Conservation (phyloP, 1,140 invertebrate species). For the Drosophila navojoa region DNA sequence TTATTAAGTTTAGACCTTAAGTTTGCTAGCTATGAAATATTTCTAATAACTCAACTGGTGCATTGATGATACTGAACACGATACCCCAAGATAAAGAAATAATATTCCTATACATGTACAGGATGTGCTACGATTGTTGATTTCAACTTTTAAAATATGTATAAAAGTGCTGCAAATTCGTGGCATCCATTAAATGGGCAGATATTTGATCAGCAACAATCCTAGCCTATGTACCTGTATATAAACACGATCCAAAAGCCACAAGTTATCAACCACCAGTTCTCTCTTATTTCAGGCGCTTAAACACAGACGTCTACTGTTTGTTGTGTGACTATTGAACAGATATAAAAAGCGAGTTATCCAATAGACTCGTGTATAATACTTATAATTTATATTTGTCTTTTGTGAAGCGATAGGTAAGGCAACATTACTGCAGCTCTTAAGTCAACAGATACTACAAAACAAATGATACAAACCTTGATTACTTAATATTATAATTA, state of each 20-base stretch:
- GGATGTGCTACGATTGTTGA: constrained; percentile 41
- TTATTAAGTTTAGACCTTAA: constrained; percentile 46
- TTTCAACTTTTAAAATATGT: background rate
- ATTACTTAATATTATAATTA: constrained; percentile 32
- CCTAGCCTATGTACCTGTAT: constrained; percentile 45
- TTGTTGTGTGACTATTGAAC: constrained; percentile 68
- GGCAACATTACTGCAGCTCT: constrained; percentile 76
- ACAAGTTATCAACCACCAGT: constrained; percentile 88
- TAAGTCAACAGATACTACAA: constrained; percentile 75
- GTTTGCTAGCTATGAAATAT: constrained; percentile 47
- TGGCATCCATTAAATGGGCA: background rate
- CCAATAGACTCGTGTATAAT: constrained; percentile 52
- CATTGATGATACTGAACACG: constrained; percentile 72
- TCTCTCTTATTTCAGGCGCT: constrained; percentile 87
- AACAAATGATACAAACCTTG: constrained; percentile 7
- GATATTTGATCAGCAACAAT: constrained; percentile 18
- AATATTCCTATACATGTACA: constrained; percentile 52
- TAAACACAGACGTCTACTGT: constrained; percentile 76
- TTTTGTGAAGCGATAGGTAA: constrained; percentile 83
- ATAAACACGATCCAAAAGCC: constrained; percentile 64
- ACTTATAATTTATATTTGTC: constrained; percentile 66
- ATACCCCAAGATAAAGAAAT: constrained; percentile 31
- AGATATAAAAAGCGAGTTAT: constrained; percentile 60
- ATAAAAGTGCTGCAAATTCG: background rate
- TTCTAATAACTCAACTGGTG: constrained; percentile 76